A percentile compares a stretch with the other conserved stretches of the same genome.
Evolutionary conservation across 2,113 vertebrate species (phyloP).

Genomic region (Ictidomys tridecemlineatus): DNA sequence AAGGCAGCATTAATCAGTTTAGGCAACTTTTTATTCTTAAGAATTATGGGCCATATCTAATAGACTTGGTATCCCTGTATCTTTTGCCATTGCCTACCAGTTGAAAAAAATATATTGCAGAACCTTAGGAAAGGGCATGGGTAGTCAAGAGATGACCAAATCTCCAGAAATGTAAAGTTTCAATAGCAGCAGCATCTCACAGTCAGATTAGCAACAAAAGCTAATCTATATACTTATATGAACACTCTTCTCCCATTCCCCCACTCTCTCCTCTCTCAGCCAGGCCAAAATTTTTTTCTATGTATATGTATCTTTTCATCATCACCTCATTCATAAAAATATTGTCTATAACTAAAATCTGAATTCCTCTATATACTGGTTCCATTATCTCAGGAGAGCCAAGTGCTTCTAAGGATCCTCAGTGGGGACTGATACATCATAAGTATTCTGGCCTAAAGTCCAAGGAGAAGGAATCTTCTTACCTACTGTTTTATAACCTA

Average conservation of each 20-base stretch:
- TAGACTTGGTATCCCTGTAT: conserved; percentile 36
- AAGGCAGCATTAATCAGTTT: conserved; percentile 38
- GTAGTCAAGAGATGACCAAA: conserved; percentile 19
- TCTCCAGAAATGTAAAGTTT: background rate
- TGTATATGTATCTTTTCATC: conserved; percentile 46
- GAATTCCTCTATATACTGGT: conserved; percentile 41
- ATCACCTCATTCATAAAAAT: conserved; percentile 66
- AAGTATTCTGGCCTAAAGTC: conserved; percentile 52
- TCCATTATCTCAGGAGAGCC: conserved; percentile 53
- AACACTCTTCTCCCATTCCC: conserved; percentile 38
- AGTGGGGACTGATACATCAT: background rate
- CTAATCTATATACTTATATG: background rate
- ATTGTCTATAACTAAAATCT: conserved; percentile 40
- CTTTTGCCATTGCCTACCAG: conserved; percentile 49
- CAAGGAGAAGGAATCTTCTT: conserved; percentile 64
- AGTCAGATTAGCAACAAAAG: conserved; percentile 36
- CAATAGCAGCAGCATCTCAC: conserved; percentile 23
- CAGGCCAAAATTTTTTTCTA: background rate
- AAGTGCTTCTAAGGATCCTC: conserved; percentile 17
- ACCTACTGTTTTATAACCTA: conserved; percentile 34
- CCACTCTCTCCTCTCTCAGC: conserved; percentile 43
- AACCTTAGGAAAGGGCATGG: conserved; percentile 44
- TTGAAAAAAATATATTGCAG: conserved; percentile 41
- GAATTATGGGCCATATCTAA: conserved; percentile 37
- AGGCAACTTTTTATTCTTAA: conserved; percentile 64